Base-by-base conservation (phyloP, 2,113 vertebrate species). In the Coptodon rendalli region DNA sequence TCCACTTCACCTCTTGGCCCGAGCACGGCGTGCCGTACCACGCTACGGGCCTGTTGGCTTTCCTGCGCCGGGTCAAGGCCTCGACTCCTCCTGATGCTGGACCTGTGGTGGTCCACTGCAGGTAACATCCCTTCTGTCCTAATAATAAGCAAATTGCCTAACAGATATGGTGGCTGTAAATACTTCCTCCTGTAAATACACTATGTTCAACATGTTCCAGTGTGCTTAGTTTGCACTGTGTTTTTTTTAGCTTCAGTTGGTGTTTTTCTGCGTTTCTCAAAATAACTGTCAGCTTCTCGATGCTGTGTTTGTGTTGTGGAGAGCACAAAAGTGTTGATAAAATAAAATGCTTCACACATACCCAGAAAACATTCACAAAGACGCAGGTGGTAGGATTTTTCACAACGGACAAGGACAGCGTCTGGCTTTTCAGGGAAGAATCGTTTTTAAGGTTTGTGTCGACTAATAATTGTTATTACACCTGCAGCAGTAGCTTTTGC, bases 91-190 rank as follows among this genome's bases (percentile, higher is more conserved):
- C 97, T 0, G 98, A 98, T 0, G 97, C 97, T 0, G 98, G 98
- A 12, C 98, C 98, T 3, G 82, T 99, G 3, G 98, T 99, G 86
- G 98, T 99, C 86, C 98, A 99, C 95, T 99, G 98, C 98, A 99
- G 98, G 98, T 99, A 91, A 3, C 24, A 2, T n/a, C 22, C 10
- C 13, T 9, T 31, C 19, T 12, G 9, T 3, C 6, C 52, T 2
- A 5, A 73, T 22, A 36, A 11, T 29, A 29, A 76, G 36, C 10
- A 34, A 4, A 10, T 40, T 27, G 48, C n/a, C 31, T 5, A 24
- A 71, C 71, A 57, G 66, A 27, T 63, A 12, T 12, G 29, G 27
- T 4, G 1, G 7, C 19, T 45, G 17, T 4, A 43, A 52, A 29
- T 59, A 56, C 48, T 22, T 9, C 5, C 57, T 43, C 31, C 14